Evolutionary conservation across 2,113 vertebrate genomes (phyloP), one percentile per base, ranked within the genome.

Genomic region (Ptilorrhoa leucosticta): DNA sequence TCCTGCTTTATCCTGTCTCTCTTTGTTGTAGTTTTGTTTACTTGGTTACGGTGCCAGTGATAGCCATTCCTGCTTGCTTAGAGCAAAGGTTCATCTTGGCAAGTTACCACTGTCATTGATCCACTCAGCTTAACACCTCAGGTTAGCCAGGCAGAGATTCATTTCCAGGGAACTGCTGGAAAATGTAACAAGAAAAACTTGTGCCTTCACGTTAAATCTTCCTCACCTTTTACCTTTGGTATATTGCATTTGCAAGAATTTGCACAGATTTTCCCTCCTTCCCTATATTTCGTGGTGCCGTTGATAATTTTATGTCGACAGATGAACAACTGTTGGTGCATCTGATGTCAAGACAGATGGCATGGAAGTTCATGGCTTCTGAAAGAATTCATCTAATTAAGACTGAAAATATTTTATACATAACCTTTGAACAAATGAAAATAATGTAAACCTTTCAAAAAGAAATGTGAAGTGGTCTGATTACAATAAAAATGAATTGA

Each of bases 1-100:
- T 95, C 83, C 92, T 39, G 44, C 84, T 91, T 94, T 93, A 97
- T 94, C 90, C 79, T 57, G 53, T 30, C 21, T 47, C 17, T 77
- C 92, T 96, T 97, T 97, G 96, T 97, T 97, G 91, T 95, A 80
- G 76, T 72, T 97, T 72, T 97, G 94, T 97, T 97, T 96, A 96
- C 96, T 96, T 96, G 92, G 97, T 96, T 96, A 96, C 95, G 0
- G 82, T 64, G 53, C 81, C 87, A 92, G 76, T 19, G 61, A 78
- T 10, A 70, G 80, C 79, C 70, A 64, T 92, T 96, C 85, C 92
- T 88, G 57, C 70, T 88, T 39, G 86, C 78, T 91, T 64, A 89
- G 84, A 94, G 96, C 93, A 79, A 91, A 94, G 88, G 81, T 93
- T 92, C 77, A 50, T 90, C 56, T 78, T 92, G 76, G 88, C 72